Base-by-base conservation (phyloP, 35 echinoderm and acorn worm genomes). In the Lytechinus variegatus region DNA sequence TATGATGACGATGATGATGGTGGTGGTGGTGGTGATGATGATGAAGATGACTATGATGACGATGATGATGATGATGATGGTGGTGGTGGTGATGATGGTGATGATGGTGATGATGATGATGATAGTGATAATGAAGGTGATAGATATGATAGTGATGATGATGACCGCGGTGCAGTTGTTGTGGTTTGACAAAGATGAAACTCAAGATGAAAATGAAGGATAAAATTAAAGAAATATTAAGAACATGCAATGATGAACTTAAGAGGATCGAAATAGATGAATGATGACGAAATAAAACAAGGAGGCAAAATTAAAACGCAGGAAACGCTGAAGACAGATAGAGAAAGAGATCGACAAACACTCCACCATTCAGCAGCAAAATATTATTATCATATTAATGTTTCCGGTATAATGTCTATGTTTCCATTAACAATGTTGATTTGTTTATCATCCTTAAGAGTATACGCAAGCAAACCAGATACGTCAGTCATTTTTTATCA, bases 381-480 rank as follows among this genome's bases (percentile, higher is more conserved):
- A 79, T 79, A 24, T 24, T 21, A 44, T 79, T 19, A 79, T 79
- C 66, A 19, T n/a, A 24, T 79, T 79, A 79, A 21, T 71, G 19
- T 53, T 89, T 89, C 88, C 88, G 88, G 88, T 90, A 90, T 90
- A 90, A 90, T 90, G 88, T 52, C 88, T 14, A 90, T 90, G 88
- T 90, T 90, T 90, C 88, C 88, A 90, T 90, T 90, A 90, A 90
- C 33, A 10, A 10, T 90, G 88, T 90, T 90, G 88, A 51, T 90
- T 90, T 90, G 27, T 90, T 90, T 90, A 90, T 54, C 88, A 90
- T 52, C 16, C 66, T 79, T 24, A 79, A 79, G 66, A 19, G 66
- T 24, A 44, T 24, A 79, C n/a, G 3, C n/a, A 79, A 79, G 66
- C 66, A 79, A n/a, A 79, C 16, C 14, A 24, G 16, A 79, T 16